Percentiles rank a stretch among this genome's conserved stretches.
These are phyloP conservation scores for Merops nubicus DNA, from an alignment of 2,113 vertebrate species.

Conservation along the genomic window DNA sequence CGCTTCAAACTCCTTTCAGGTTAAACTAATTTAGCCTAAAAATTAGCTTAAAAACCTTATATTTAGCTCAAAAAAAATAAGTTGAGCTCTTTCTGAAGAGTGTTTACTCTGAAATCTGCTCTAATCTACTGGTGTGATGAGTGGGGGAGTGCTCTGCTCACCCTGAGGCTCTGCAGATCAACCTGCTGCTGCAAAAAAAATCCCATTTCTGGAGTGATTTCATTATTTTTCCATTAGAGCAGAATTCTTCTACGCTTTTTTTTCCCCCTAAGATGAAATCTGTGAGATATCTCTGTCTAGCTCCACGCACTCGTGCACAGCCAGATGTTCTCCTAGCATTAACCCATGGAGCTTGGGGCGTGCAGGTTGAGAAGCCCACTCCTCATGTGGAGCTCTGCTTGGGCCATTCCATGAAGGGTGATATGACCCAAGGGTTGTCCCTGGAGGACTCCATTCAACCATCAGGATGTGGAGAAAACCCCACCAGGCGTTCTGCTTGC, in stretches of 20 bases:
- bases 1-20: neutral
- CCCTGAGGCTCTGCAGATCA: neutral
- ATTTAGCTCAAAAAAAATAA: too few relatives aligned
- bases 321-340: rapidly evolving
- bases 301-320: rapidly evolving
- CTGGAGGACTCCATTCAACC: neutral
- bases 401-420: rapidly evolving
- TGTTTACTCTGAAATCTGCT: too few relatives aligned
- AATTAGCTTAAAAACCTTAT: too few relatives aligned
- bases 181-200: rapidly evolving
- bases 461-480: neutral
- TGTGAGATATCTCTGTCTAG: too few relatives aligned
- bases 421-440: neutral
- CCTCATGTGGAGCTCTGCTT: rapidly evolving
- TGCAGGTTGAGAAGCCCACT: neutral
- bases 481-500: neutral
- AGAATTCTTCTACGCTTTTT: neutral
- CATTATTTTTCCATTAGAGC: neutral
- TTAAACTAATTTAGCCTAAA: neutral
- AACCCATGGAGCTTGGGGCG: rapidly evolving
- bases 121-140: neutral
- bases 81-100: too few relatives aligned
- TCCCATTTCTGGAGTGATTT: neutral
- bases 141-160: neutral
- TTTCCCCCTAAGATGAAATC: neutral